Evolutionary conservation across 2,113 vertebrate species (phyloP).

Genomic region (Microcebus lehilahytsara): DNA sequence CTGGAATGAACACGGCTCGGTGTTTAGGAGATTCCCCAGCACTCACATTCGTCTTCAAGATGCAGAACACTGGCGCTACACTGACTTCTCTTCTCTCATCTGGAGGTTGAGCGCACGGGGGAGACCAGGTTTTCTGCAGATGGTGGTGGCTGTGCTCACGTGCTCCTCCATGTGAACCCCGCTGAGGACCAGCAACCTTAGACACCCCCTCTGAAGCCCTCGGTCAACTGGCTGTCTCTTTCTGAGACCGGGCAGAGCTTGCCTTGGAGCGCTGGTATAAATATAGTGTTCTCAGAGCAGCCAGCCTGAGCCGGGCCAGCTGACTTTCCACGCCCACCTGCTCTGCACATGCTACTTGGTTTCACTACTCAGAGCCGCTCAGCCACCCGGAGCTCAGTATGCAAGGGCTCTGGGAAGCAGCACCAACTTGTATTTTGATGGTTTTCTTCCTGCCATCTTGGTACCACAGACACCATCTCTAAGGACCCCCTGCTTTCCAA

Average conservation of each 20-base stretch:
- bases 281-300: neutral
- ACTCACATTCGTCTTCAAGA: neutral
- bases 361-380: slow-evolving; percentile 48
- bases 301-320: slow-evolving; percentile 5
- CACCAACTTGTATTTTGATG: neutral
- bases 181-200: neutral
- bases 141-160: neutral
- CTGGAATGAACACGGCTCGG: neutral
- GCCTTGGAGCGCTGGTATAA: neutral
- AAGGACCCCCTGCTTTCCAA: neutral
- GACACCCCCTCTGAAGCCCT: neutral
- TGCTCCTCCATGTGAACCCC: neutral
- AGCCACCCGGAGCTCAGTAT: neutral
- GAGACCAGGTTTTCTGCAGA: neutral
- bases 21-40: neutral
- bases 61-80: neutral
- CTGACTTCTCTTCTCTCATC: neutral
- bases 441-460: neutral
- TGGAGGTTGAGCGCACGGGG: neutral
- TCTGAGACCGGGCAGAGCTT: neutral
- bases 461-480: neutral
- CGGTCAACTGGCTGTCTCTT: neutral
- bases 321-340: slow-evolving; percentile 19
- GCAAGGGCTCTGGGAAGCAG: slow-evolving; percentile 57
- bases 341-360: slow-evolving; percentile 48